Percentiles rank a stretch among this genome's conserved stretches.
Conservation (phyloP, 1,140 invertebrate genomes). For the Bursaphelenchus mucronatus region DNA sequence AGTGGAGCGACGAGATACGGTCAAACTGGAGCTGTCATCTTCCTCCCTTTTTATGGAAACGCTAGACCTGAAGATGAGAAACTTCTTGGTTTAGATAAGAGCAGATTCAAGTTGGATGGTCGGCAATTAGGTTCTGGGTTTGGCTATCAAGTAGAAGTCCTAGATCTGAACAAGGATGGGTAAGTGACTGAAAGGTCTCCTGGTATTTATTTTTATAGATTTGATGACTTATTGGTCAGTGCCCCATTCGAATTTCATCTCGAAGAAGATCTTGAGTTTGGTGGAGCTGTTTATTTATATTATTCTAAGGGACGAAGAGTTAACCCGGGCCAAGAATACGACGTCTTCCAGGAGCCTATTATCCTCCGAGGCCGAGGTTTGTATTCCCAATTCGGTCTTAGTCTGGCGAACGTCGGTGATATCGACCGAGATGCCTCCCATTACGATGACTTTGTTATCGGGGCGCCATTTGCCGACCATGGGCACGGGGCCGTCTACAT, state of each 20-base stretch:
- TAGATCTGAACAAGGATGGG: constrained; percentile 58
- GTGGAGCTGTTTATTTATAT: constrained; percentile 85
- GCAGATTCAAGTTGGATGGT: constrained; percentile 46
- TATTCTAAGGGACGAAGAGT: constrained; percentile 64
- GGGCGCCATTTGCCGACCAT: constrained; percentile 80
- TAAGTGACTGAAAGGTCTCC: constrained; percentile 25
- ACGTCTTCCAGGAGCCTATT: constrained; percentile 48
- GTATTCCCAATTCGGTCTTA: constrained; percentile 64
- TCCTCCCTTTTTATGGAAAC: constrained; percentile 49
- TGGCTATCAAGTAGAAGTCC: constrained; percentile 52
- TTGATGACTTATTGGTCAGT: constrained; percentile 78
- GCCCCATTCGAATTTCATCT: constrained; percentile 81
- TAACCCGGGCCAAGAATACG: constrained; percentile 18
- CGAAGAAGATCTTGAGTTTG: constrained; percentile 61
- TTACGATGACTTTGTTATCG: constrained; percentile 75
- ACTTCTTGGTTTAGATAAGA: constrained; percentile 38
- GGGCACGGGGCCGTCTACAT: constrained; percentile 75
- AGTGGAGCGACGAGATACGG: constrained; percentile 53
- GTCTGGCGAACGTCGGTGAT: constrained; percentile 79
- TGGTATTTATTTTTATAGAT: constrained; percentile 63
- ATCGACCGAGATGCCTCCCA: constrained; percentile 79
- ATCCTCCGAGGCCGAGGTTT: constrained; percentile 35
- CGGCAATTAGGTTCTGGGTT: constrained; percentile 56
- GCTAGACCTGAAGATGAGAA: constrained; percentile 38
- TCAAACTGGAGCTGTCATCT: constrained; percentile 55